These are phyloP conservation scores for Orchesella flavescens DNA, from an alignment of 2,888 invertebrate genomes.

Conservation along the genomic window DNA sequence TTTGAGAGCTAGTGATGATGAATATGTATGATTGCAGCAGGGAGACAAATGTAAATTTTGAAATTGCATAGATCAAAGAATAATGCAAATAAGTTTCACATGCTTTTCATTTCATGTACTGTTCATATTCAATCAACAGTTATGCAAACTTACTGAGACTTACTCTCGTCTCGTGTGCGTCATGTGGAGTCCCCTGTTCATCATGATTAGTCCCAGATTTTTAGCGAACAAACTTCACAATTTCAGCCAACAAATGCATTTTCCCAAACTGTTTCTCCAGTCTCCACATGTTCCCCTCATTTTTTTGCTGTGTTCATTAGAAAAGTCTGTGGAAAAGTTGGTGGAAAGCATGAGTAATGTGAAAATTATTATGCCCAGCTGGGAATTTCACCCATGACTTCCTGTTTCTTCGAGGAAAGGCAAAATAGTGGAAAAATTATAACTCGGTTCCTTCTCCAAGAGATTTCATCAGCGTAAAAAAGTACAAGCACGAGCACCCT, in stretches of 20 bases:
- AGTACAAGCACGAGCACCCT: not conserved
- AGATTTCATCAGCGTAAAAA: slow-evolving; percentile 14
- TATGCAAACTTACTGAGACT: too few species aligned
- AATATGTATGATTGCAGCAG: slow-evolving; percentile 34
- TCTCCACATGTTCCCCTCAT: slow-evolving; percentile 12
- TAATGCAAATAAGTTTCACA: not conserved
- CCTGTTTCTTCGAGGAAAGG: slow-evolving; percentile 28
- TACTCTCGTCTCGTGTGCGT: too few species aligned
- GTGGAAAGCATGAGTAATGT: slow-evolving; percentile 54
- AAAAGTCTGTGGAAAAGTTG: slow-evolving; percentile 17
- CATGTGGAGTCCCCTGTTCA: too few species aligned
- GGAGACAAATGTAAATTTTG: slow-evolving; percentile 16
- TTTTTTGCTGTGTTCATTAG: slow-evolving; percentile 26
- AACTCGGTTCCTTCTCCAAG: not conserved
- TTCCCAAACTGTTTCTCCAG: not conserved
- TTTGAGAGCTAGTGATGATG: slow-evolving; percentile 1
- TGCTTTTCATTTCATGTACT: not conserved
- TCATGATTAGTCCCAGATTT: too few species aligned
- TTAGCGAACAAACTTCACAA: too few species aligned
- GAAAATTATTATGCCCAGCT: slow-evolving; percentile 60
- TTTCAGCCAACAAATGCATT: too few species aligned
- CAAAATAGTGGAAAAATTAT: slow-evolving; percentile 37
- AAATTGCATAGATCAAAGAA: slow-evolving; percentile 17
- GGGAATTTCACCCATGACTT: slow-evolving; percentile 59
- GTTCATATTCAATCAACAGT: too few species aligned